A percentile compares a stretch with the other conserved stretches of the same genome.
Conservation (phyloP, 2,113 vertebrate genomes). For the Oxygymnocypris stewartii region DNA sequence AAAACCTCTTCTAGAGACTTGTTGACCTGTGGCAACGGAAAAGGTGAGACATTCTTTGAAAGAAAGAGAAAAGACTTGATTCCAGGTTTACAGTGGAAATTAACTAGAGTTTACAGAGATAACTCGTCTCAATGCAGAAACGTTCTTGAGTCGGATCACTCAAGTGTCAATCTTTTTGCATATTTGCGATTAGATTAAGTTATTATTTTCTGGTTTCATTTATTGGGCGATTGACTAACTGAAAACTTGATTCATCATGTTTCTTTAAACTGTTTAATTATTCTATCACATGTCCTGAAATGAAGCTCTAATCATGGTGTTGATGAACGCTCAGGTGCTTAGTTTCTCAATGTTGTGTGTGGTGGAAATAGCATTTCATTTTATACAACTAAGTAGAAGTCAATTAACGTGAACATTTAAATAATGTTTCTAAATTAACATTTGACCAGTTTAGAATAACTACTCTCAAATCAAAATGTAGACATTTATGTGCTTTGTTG, state of each 20-base stretch:
- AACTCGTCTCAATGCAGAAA: background rate
- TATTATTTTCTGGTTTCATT: background rate
- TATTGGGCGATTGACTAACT: background rate
- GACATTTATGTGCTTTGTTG: background rate
- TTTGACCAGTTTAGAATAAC: background rate
- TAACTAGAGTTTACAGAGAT: background rate
- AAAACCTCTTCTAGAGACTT: constrained; percentile 67
- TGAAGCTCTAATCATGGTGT: background rate
- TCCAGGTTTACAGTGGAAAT: background rate
- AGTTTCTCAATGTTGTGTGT: background rate
- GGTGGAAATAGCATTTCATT: background rate
- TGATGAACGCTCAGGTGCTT: background rate
- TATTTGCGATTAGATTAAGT: background rate
- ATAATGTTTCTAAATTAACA: background rate
- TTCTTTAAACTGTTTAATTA: background rate
- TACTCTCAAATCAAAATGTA: background rate
- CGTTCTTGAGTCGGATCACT: background rate
- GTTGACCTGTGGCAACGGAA: constrained; percentile 68
- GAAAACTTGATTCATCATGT: background rate
- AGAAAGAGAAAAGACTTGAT: background rate
- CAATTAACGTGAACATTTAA: no score
- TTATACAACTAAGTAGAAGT: no score
- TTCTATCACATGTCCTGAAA: background rate
- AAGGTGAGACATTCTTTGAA: constrained; percentile 60
- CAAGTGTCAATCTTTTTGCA: background rate